phyloP scores from a whole-genome alignment of 1,140 invertebrate species.

The Formica selysi region DNA sequence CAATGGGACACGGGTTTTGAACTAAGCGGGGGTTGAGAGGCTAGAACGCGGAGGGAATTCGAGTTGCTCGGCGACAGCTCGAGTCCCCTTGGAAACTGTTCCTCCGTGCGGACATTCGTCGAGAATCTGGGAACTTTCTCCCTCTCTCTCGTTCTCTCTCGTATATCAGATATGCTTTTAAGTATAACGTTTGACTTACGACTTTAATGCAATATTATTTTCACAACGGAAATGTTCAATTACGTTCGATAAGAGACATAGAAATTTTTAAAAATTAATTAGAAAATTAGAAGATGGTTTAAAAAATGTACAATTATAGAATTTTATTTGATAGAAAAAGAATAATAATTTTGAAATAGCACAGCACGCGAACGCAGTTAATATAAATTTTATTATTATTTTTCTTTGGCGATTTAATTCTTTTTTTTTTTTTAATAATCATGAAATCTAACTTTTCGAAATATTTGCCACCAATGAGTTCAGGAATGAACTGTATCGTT shows the following conservation, averaged over 20 bases:
- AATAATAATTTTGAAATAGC: background rate
- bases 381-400: background rate
- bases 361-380: background rate
- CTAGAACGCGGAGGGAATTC: constrained; percentile 55
- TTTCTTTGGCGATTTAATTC: background rate
- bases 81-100: constrained; percentile 72
- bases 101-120: constrained; percentile 66
- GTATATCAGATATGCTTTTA: constrained; percentile 61
- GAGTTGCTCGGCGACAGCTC: constrained; percentile 66
- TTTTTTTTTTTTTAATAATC: background rate
- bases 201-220: constrained; percentile 25
- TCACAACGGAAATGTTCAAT: background rate
- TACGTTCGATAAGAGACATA: background rate
- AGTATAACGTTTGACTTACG: background rate
- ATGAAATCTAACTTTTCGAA: background rate
- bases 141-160: background rate
- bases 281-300: background rate
- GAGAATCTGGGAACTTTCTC: constrained; percentile 45
- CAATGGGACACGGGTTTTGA: constrained; percentile 67
- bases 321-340: background rate
- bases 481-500: background rate
- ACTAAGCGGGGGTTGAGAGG: constrained; percentile 53
- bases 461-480: background rate
- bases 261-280: background rate
- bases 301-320: background rate